A percentile compares a stretch with the other conserved stretches of the same genome.
Evolutionary conservation across 2,888 invertebrate genomes (phyloP).

Genomic region (Hemaris fuciformis): DNA sequence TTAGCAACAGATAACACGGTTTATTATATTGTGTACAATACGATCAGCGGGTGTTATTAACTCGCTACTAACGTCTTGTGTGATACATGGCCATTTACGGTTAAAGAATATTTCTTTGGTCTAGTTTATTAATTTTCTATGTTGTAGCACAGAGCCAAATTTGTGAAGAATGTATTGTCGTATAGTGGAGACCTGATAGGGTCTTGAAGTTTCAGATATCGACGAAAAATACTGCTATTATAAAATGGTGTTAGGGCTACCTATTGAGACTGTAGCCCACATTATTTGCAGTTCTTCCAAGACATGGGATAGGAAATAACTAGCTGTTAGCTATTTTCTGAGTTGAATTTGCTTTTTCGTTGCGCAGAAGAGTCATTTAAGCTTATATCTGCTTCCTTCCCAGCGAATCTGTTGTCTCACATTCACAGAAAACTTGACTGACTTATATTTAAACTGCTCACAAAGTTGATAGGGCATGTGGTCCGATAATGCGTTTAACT

Average conservation of each 20-base stretch:
- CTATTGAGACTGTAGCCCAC: too few species aligned
- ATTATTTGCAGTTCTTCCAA: too few species aligned
- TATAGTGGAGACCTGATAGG: too few species aligned
- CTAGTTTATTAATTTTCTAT: too few species aligned
- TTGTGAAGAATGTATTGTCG: too few species aligned
- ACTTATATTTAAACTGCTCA: slow-evolving; percentile 55
- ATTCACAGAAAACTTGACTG: slow-evolving; percentile 28
- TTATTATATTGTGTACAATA: slow-evolving; percentile 1
- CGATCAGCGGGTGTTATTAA: neutral
- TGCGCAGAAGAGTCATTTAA: too few species aligned
- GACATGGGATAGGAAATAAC: too few species aligned
- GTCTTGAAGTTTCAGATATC: neutral
- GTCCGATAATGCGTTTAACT: slow-evolving; percentile 75
- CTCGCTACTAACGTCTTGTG: neutral
- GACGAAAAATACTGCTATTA: neutral
- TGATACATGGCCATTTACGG: neutral
- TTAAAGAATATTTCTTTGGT: too few species aligned
- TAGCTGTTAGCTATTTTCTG: too few species aligned
- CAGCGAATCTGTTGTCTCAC: slow-evolving; percentile 25
- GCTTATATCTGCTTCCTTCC: too few species aligned
- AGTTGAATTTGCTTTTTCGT: too few species aligned
- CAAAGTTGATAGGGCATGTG: slow-evolving; percentile 72
- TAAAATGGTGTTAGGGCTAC: neutral
- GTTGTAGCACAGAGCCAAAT: too few species aligned
- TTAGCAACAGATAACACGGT: neutral